Percentiles rank a stretch among this genome's conserved stretches.
Conservation (phyloP, 2,797 vertebrate species). For the Benthosema pterotum region DNA sequence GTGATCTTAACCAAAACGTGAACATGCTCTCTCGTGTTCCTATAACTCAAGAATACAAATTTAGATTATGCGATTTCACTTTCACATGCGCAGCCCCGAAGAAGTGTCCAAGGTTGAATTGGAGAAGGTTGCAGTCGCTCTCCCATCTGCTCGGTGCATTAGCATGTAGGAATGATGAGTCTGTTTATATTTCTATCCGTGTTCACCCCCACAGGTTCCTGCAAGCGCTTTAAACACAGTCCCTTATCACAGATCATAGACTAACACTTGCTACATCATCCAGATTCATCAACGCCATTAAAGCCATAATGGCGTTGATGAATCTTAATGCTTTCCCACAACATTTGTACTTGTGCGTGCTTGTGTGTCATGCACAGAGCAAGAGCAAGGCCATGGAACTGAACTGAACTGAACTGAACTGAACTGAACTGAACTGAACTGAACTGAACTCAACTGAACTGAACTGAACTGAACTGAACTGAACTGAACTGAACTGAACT, state of each 20-base stretch:
- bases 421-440: too few relatives aligned
- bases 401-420: too few relatives aligned
- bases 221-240: not conserved
- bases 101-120: not conserved
- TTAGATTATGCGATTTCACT: not conserved
- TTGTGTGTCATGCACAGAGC: too few relatives aligned
- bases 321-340: slow-evolving; percentile 27
- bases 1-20: not conserved
- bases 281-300: not conserved
- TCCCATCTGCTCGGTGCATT: slow-evolving; percentile 13
- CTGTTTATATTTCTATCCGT: not conserved
- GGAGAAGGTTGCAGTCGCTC: not conserved
- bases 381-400: too few relatives aligned
- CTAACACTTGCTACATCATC: slow-evolving; percentile 4
- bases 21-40: not conserved
- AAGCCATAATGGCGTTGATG: slow-evolving; percentile 19
- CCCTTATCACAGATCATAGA: slow-evolving; percentile 10
- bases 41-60: not conserved
- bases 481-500: too few relatives aligned
- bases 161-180: not conserved
- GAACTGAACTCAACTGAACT: too few relatives aligned
- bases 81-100: not conserved
- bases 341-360: slow-evolving; percentile 10
- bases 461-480: too few relatives aligned
- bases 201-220: not conserved